Evolutionary conservation across 1,140 invertebrate species (phyloP).

Genomic region (Megalopta genalis): DNA sequence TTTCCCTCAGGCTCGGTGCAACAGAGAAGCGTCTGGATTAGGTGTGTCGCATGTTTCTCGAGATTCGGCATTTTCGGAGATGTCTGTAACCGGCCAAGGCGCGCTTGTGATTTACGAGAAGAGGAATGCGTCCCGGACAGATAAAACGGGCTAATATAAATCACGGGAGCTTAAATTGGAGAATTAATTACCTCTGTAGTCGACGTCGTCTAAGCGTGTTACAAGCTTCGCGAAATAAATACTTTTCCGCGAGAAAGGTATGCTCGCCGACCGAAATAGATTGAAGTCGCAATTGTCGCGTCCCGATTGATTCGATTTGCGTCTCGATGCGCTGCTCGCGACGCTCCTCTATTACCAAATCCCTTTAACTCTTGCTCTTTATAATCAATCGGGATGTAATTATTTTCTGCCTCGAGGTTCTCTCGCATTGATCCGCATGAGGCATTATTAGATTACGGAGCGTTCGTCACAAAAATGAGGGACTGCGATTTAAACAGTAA

Average conservation of each 20-base stretch:
- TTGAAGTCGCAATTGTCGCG: not conserved
- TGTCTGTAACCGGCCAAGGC: constrained; percentile 17
- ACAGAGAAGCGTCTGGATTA: too few relatives aligned
- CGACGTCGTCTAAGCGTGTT: constrained; percentile 28
- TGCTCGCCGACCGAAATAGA: not conserved
- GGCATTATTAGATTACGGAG: too few relatives aligned
- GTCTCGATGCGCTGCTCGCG: not conserved
- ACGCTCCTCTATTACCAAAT: not conserved
- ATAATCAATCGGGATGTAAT: not conserved
- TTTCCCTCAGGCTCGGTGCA: too few relatives aligned
- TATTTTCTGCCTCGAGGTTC: too few relatives aligned
- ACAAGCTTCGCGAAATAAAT: constrained; percentile 35
- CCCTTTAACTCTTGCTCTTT: not conserved
- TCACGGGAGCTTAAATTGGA: constrained; percentile 48
- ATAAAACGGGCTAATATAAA: constrained; percentile 42
- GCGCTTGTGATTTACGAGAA: constrained; percentile 33
- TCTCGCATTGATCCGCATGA: too few relatives aligned
- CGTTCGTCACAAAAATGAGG: too few relatives aligned
- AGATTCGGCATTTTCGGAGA: constrained; percentile 1
- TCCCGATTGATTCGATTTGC: constrained; percentile 1
- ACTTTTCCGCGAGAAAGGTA: not conserved
- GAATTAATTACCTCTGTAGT: constrained; percentile 44
- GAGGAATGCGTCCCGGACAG: constrained; percentile 23
- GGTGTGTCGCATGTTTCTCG: not conserved
- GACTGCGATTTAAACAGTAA: too few relatives aligned